Percentiles rank a stretch among this genome's conserved stretches.
Conservation (phyloP, 2,888 invertebrate genomes). For the Archips xylosteana region DNA sequence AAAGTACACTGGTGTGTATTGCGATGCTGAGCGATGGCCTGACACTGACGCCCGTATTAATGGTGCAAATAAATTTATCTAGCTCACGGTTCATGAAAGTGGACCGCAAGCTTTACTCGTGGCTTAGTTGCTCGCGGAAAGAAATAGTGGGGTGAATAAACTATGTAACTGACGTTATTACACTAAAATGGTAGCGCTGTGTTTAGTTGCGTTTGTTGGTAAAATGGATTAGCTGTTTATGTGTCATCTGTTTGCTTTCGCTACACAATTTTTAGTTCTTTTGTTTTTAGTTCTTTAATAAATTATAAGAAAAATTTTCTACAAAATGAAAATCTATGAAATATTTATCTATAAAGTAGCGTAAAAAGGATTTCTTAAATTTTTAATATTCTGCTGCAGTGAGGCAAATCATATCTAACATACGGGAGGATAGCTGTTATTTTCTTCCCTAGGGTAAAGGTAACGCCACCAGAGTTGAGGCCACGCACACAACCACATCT, state of each 20-base stretch:
- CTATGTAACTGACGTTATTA: neutral
- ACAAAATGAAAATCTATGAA: too few relatives aligned
- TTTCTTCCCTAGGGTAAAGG: too few relatives aligned
- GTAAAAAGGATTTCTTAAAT: too few relatives aligned
- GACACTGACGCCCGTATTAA: slow-evolving; percentile 34
- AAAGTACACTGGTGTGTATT: slow-evolving; percentile 37
- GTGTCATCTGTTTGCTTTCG: neutral
- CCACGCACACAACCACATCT: too few relatives aligned
- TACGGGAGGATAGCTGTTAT: too few relatives aligned
- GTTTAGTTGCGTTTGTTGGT: slow-evolving; percentile 2
- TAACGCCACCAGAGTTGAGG: too few relatives aligned
- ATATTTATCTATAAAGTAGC: too few relatives aligned
- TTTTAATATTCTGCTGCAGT: too few relatives aligned
- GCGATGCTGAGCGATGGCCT: slow-evolving; percentile 40
- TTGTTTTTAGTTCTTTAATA: too few relatives aligned
- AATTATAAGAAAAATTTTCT: too few relatives aligned
- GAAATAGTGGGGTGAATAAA: slow-evolving; percentile 24
- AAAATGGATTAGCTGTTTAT: neutral
- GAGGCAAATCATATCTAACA: too few relatives aligned
- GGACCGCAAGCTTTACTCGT: slow-evolving; percentile 29
- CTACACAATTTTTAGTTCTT: too few relatives aligned
- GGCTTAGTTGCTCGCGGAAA: slow-evolving; percentile 33
- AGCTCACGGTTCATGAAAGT: slow-evolving; percentile 26
- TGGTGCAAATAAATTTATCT: slow-evolving; percentile 36
- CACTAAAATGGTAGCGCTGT: neutral